Base-by-base conservation (phyloP, 1,140 invertebrate species). In the Dendroctonus valens region DNA sequence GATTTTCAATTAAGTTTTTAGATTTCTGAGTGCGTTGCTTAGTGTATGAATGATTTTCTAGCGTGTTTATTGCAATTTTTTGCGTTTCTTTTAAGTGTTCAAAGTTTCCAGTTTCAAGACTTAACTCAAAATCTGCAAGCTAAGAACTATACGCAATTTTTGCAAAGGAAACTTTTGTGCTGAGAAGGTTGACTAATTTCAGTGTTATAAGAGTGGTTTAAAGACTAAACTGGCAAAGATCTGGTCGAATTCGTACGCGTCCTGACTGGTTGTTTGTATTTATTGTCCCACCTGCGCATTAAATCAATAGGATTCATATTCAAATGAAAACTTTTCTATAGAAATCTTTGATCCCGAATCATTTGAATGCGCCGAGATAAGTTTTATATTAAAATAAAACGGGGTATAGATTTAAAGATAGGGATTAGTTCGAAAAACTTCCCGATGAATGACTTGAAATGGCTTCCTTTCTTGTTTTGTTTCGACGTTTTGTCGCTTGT, bases 261-360 rank as follows among this genome's bases (percentile, higher is more conserved):
- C 62, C 40, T 8, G 39, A 7, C 12, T 12, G 5, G 55, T 44
- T 58, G 62, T 65, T 58, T 14, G 53, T 58, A 57, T 58, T 65
- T 65, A 65, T 65, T 65, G 52, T 51, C 52, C 62, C 62, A 65
- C 62, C 62, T 65, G 62, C 62, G 41, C 62, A 57, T 65, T 65
- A 65, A 65, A 65, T 65, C 62, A 65, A 65, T 65, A 65, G 62
- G 53, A 65, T 65, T 65, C 62, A 65, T 65, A 65, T 65, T 65
- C 53, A 65, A 65, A 65, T 65, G 62, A 65, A 65, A 65, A 65
- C 38, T 61, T 57, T 65, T 37, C 54, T 65, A 65, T 65, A 49
- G 53, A 65, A 65, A 65, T 63, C 60, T 63, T 54, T 63, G 50
- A 53, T 53, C 40, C 51, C 41, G 62, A 46, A 65, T 65, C 62